Conservation (phyloP, 2,113 vertebrate species). For the Tympanuchus pallidicinctus region DNA sequence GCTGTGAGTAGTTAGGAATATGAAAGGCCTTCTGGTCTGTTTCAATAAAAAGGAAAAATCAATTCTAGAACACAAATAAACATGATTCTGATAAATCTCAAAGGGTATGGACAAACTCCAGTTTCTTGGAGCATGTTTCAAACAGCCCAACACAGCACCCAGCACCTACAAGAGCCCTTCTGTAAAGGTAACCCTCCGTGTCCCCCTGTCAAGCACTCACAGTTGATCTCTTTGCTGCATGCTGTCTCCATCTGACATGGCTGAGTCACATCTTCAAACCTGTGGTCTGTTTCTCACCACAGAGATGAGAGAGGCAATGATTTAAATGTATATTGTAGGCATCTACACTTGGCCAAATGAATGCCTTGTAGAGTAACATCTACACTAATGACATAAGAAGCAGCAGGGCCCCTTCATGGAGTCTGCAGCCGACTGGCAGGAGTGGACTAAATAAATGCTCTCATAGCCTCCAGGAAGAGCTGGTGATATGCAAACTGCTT, state of each 20-base stretch:
- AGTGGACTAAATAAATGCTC: not conserved
- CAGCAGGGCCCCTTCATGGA: not conserved
- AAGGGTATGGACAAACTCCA: not conserved
- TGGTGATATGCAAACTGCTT: fast-evolving
- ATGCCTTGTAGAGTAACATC: not conserved
- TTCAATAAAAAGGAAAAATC: not conserved
- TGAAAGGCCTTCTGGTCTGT: not conserved
- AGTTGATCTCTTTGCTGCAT: not conserved
- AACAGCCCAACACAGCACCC: not conserved
- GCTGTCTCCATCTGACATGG: not conserved
- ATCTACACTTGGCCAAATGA: not conserved
- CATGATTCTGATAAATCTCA: not conserved
- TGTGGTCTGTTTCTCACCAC: not conserved
- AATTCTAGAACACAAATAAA: not conserved
- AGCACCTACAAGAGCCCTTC: not conserved
- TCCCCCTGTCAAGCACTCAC: not conserved
- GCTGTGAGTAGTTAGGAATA: not conserved
- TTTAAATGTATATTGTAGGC: not conserved
- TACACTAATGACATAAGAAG: not conserved
- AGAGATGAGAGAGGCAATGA: not conserved
- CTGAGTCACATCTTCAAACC: not conserved
- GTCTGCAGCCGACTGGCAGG: not conserved
- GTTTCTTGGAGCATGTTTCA: not conserved
- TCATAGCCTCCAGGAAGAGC: not conserved
- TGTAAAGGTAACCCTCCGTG: not conserved